Base-by-base conservation (phyloP, 2,888 invertebrate species). In the Lepas anatifera region DNA sequence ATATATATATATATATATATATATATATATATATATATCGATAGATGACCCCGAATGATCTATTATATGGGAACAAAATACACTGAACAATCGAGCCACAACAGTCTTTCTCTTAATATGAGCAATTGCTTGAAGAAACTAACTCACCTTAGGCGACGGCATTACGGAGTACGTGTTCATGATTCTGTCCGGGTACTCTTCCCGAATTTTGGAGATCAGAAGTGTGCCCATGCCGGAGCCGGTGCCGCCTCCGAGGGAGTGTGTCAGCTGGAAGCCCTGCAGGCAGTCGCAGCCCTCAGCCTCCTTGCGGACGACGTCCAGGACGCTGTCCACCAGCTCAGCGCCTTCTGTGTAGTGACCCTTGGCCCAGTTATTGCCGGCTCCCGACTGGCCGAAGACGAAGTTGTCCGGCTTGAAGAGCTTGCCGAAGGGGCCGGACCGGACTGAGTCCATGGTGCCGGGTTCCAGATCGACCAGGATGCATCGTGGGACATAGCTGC, bases 371-470 rank as follows among this genome's bases (percentile, higher is more conserved):
- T 74, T 74, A 70, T 73, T 73, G 37, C 83, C 83, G 22, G 83
- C 83, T 1, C 83, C 83, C 73, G 80, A 80, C 73, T 84, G 83
- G 0, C 83, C 83, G 75, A 86, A 86, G 48, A 87, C 85, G 74
- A 86, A 88, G 78, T 87, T 87, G 78, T 88, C 87, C 10, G 87
- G 87, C 39, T 87, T 81, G 78, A 87, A 87, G 68, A 87, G 81
- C 75, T 86, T 85, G 8, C 87, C 87, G 81, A 92, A 95, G n/a
- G 94, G 92, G 72, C 95, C 95, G 1, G 94, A 92, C 74, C 95
- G 86, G 73, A 96, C 95, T 0, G 94, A 92, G 82, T 97, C 95
- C 95, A 96, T 96, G 76, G 95, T 95, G 75, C 95, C 95, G 68
- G 95, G 95, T 81, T 96, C 96, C 79, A 96, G 83, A 80, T 97